These are phyloP conservation scores for Eupithecia tripunctaria DNA, from an alignment of 2,888 invertebrate genomes.

Conservation along the genomic window DNA sequence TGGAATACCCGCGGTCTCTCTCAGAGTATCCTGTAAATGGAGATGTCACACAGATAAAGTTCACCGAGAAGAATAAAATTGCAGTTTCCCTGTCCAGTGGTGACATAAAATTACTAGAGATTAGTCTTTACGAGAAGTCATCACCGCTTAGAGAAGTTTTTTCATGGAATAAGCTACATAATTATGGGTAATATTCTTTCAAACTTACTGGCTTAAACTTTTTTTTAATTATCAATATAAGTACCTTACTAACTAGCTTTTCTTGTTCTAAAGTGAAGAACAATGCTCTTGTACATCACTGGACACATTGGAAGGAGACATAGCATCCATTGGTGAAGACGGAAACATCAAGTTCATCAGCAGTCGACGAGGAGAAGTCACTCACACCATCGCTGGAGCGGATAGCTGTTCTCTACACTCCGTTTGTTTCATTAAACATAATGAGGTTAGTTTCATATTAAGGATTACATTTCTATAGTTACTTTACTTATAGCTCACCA, in stretches of 20 bases:
- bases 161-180: slow-evolving; percentile 88
- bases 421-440: slow-evolving; percentile 89
- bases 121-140: slow-evolving; percentile 84
- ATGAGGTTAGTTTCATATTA: slow-evolving; percentile 69
- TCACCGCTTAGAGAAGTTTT: slow-evolving; percentile 84
- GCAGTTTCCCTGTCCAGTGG: slow-evolving; percentile 88
- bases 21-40: slow-evolving; percentile 86
- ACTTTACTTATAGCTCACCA: neutral
- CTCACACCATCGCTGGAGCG: slow-evolving; percentile 85
- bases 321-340: slow-evolving; percentile 94
- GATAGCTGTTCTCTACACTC: slow-evolving; percentile 93
- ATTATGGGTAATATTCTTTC: slow-evolving; percentile 76
- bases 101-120: slow-evolving; percentile 86
- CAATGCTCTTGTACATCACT: slow-evolving; percentile 90
- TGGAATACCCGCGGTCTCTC: slow-evolving; percentile 86
- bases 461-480: neutral
- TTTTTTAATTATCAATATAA: neutral
- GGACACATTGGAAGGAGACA: slow-evolving; percentile 90
- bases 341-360: slow-evolving; percentile 86
- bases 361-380: slow-evolving; percentile 72
- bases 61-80: slow-evolving; percentile 87
- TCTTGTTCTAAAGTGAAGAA: slow-evolving; percentile 57
- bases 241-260: neutral
- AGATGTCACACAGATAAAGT: slow-evolving; percentile 92
- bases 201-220: neutral